Conservation (phyloP, 2,888 invertebrate species). For the Xestoiulus laeticollis region DNA sequence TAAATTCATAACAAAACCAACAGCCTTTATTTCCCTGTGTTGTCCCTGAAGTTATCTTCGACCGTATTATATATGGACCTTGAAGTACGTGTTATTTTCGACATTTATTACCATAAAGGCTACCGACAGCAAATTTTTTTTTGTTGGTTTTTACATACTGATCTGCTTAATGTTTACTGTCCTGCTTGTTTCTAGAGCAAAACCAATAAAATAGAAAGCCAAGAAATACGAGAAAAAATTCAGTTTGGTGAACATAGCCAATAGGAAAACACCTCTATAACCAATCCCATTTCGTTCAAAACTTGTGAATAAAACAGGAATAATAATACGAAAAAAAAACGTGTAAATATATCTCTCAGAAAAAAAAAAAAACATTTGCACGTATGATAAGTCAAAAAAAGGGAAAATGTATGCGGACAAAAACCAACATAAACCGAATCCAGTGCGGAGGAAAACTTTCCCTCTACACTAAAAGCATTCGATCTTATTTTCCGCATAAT, state of each 20-base stretch:
- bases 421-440: not conserved
- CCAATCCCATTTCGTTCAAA: not conserved
- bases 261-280: not conserved
- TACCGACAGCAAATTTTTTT: too few species aligned
- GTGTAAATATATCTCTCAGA: not conserved
- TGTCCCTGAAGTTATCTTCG: too few species aligned
- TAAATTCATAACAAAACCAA: too few species aligned
- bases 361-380: not conserved
- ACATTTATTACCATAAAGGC: too few species aligned
- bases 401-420: not conserved
- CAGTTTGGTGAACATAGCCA: too few species aligned
- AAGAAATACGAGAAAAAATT: not conserved
- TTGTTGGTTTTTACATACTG: too few species aligned
- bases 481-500: constrained; percentile 9
- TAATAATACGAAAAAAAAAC: not conserved
- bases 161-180: too few species aligned
- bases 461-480: not conserved
- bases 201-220: not conserved
- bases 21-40: too few species aligned
- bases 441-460: not conserved
- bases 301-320: not conserved
- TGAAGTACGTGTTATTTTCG: too few species aligned
- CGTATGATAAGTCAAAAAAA: not conserved
- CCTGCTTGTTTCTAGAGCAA: not conserved
- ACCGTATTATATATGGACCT: too few species aligned